Conservation (phyloP, 2,113 vertebrate species). For the Spea multiplicata region DNA sequence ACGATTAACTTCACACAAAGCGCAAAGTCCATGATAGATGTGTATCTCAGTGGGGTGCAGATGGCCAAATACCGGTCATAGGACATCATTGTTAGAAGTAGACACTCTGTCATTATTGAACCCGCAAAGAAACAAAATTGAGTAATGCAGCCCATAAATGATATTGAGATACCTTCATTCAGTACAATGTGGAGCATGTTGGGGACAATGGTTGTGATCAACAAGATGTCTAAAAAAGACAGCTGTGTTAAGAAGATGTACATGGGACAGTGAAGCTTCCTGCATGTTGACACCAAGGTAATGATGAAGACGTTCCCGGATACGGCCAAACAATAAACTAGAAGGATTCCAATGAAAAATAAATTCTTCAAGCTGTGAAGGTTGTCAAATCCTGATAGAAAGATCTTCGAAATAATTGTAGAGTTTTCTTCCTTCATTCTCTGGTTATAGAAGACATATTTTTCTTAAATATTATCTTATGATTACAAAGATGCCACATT, state of each 20-base stretch:
- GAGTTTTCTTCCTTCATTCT: too few species aligned
- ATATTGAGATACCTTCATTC: background rate
- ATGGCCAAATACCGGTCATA: constrained; percentile 51
- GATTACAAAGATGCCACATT: too few species aligned
- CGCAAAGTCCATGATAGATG: constrained; percentile 35
- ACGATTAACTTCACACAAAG: background rate
- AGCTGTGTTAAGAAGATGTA: constrained; percentile 53
- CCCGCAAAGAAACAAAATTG: constrained; percentile 49
- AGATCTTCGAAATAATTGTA: background rate
- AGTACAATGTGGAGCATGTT: constrained; percentile 45
- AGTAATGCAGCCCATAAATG: constrained; percentile 22
- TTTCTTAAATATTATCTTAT: too few species aligned
- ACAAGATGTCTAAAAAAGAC: constrained; percentile 50
- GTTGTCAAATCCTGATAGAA: background rate
- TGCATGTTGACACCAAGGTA: background rate
- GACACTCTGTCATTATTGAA: constrained; percentile 23
- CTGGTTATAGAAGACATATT: too few species aligned
- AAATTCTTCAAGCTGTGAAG: background rate
- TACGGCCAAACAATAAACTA: background rate
- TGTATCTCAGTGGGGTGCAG: constrained; percentile 47
- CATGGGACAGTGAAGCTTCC: constrained; percentile 48
- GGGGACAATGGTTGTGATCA: constrained; percentile 49
- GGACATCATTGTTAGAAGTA: constrained; percentile 48
- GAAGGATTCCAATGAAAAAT: background rate
- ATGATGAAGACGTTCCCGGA: constrained; percentile 15